Base-by-base conservation (phyloP, 2,113 vertebrate genomes). In the Phyllostomus hastatus region DNA sequence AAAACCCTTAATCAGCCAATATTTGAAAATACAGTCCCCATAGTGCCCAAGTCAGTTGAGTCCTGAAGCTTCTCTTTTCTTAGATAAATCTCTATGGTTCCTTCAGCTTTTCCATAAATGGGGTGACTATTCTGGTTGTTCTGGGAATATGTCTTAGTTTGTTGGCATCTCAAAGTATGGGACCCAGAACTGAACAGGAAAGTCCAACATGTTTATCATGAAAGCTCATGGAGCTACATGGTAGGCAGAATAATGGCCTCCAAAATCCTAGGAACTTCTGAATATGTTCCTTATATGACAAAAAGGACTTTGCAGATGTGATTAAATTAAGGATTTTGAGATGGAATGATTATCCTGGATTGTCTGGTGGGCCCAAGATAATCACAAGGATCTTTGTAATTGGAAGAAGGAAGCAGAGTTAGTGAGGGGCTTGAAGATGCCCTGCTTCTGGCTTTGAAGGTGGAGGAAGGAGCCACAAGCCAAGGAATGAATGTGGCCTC, bases 261-360 rank as follows among this genome's bases (percentile, higher is more conserved):
- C 14, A 66, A 79, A 95, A 43, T 79, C 28, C 41, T 67, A 43
- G 50, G 57, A 78, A 59, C 3, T 26, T 82, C 7, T 76, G 11
- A 72, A 84, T 85, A 22, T 66, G 2, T 78, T 81, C 41, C 4
- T 73, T 76, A 14, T 28, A 33, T 69, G 69, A 64, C n/a, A 88
- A 59, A 72, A 81, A 15, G 24, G 22, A 12, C 83, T 72, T 81
- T 69, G 19, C 3, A 69, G 43, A 33, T 91, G 12, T 91, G 35
- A 73, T 72, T 88, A 88, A 80, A 88, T 79, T 61, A 92, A 61
- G 67, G 17, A 86, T 57, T 91, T 50, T 92, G 38, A 92, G 35
- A 57, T 66, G 70, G 57, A 73, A 82, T 86, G n/a, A 28, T 64
- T 69, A 69, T 92, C 19, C 4, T 83, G 43, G 67, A 54, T 90